Conservation (phyloP, 1,140 invertebrate species). For the Trichonephila clavipes region DNA sequence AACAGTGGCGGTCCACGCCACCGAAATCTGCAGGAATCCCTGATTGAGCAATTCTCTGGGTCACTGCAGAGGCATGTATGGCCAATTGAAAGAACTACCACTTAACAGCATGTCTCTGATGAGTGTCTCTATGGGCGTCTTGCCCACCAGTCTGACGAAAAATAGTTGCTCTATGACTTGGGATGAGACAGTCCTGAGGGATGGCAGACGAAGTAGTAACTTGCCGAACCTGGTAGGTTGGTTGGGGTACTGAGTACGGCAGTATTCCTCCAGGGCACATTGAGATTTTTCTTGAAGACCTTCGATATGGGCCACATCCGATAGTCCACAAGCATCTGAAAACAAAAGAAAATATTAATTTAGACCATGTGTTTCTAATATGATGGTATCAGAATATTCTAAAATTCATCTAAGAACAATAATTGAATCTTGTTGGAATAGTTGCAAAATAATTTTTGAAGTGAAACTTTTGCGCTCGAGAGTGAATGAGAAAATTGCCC, state of each 20-base stretch:
- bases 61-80: conserved; percentile 90
- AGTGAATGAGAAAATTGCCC: no score
- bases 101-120: conserved; percentile 97
- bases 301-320: conserved; percentile 96
- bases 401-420: no score
- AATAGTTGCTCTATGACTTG: conserved; percentile 98
- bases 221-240: conserved; percentile 97
- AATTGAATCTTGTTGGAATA: no score
- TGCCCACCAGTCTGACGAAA: conserved; percentile 97
- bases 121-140: conserved; percentile 97
- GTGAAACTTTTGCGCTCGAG: no score
- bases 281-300: conserved; percentile 98
- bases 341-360: conserved; percentile 79
- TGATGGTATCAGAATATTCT: no score
- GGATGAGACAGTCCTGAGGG: conserved; percentile 93
- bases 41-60: conserved; percentile 46
- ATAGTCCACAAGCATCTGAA: conserved; percentile 96
- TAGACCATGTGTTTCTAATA: no score
- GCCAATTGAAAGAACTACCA: conserved; percentile 95
- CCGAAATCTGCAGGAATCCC: neutral
- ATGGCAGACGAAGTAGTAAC: conserved; percentile 94
- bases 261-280: conserved; percentile 97
- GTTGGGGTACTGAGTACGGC: conserved; percentile 96
- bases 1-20: conserved; percentile 70
- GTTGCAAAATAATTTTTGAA: no score